phyloP scores from a whole-genome alignment of 2,888 invertebrate genomes.

The Nemoura dubitans region DNA sequence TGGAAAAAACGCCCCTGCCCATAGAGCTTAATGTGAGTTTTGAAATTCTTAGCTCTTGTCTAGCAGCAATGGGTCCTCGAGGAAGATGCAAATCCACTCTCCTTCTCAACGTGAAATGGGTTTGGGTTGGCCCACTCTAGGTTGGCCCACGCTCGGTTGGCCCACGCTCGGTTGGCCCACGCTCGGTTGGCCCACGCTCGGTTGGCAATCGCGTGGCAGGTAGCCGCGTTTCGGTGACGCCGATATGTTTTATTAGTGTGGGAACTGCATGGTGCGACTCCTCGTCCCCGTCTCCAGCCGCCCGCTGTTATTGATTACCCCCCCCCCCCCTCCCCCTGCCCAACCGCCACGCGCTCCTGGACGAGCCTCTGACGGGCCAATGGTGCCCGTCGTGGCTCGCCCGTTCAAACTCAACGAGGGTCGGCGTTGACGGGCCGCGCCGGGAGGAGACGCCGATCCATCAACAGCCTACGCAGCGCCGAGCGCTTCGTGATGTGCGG shows the following conservation, averaged over 20 bases:
- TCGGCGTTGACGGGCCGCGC: conserved; percentile 54
- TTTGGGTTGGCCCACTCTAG: too few species aligned
- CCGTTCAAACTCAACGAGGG: background rate
- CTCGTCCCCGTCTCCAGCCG: conserved; percentile 51
- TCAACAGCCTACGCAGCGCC: background rate
- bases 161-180: too few species aligned
- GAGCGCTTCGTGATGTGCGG: background rate
- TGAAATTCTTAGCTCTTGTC: too few species aligned
- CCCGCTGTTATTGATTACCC: conserved; percentile 58
- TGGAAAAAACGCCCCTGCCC: too few species aligned
- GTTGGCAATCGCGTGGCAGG: too few species aligned
- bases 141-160: too few species aligned
- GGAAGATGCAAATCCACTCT: too few species aligned
- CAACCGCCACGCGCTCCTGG: conserved; percentile 63
- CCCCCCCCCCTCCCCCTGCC: conserved; percentile 60
- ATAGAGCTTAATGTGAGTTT: too few species aligned
- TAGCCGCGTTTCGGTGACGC: background rate
- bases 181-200: too few species aligned
- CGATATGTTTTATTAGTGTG: background rate
- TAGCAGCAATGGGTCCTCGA: too few species aligned
- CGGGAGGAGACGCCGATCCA: background rate
- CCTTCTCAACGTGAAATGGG: too few species aligned
- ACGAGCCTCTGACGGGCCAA: conserved; percentile 59
- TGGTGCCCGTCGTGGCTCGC: conserved; percentile 61
- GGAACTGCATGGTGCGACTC: conserved; percentile 42